Percentiles rank a stretch among this genome's conserved stretches.
phyloP scores from a whole-genome alignment of 2,888 invertebrate genomes.

The Syrphus vitripennis region DNA sequence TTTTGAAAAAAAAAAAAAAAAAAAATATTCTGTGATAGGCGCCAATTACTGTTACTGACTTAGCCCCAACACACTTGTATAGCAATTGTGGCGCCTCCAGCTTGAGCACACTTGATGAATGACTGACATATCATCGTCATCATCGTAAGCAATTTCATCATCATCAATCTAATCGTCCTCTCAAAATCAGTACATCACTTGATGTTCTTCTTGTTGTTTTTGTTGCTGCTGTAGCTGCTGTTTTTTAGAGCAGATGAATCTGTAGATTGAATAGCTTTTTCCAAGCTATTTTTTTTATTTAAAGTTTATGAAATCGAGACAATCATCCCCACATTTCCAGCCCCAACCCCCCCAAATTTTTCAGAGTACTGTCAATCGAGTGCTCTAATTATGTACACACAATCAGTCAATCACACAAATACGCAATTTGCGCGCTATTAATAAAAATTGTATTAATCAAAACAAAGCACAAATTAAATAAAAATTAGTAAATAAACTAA shows the following conservation, averaged over 20 bases:
- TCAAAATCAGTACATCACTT: constrained; percentile 28
- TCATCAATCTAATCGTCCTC: constrained; percentile 43
- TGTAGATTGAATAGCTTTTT: constrained; percentile 40
- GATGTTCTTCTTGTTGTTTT: neutral
- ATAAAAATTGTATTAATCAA: constrained; percentile 37
- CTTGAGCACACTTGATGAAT: constrained; percentile 49
- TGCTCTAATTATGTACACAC: constrained; percentile 36
- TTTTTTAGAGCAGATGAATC: constrained; percentile 17
- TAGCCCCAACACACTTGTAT: constrained; percentile 42
- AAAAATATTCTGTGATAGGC: constrained; percentile 48
- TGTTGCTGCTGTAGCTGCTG: neutral
- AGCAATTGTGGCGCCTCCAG: constrained; percentile 57
- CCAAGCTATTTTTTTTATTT: constrained; percentile 23
- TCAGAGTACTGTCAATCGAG: neutral
- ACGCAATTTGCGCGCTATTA: constrained; percentile 43
- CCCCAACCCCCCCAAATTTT: too few relatives aligned
- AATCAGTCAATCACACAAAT: constrained; percentile 24
- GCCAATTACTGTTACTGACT: constrained; percentile 59
- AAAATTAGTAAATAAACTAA: constrained; percentile 51
- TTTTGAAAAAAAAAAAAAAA: constrained; percentile 18
- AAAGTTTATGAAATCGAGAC: neutral
- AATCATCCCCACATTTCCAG: too few relatives aligned
- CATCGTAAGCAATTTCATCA: constrained; percentile 49
- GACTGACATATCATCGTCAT: constrained; percentile 64
- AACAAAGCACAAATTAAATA: constrained; percentile 32